phyloP scores from a whole-genome alignment of 2,113 vertebrate species.

The Hyaena hyaena region DNA sequence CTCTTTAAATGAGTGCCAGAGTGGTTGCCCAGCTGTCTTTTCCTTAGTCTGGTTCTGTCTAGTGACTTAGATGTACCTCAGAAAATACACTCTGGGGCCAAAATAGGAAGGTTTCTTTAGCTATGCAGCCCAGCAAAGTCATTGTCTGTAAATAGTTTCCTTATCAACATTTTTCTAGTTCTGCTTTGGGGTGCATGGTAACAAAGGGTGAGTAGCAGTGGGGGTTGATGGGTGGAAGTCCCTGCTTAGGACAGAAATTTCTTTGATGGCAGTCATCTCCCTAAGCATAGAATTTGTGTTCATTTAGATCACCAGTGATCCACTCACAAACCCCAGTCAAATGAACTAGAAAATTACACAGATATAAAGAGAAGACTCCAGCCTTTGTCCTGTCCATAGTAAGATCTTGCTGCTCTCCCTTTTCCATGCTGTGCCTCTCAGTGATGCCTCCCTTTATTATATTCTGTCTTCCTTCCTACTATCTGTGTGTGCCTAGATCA shows the following conservation, averaged over 20 bases:
- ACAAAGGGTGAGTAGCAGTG: not conserved
- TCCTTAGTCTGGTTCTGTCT: not conserved
- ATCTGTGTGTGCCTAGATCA: not conserved
- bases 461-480: not conserved
- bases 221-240: not conserved
- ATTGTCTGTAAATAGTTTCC: not conserved
- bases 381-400: conserved; percentile 49
- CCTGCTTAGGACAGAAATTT: not conserved
- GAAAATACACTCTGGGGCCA: not conserved
- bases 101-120: not conserved
- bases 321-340: not conserved
- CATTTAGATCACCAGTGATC: not conserved
- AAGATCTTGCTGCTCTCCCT: conserved; percentile 42
- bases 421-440: not conserved
- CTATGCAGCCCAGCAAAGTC: not conserved
- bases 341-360: conserved; percentile 49
- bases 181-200: not conserved
- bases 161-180: conserved; percentile 18
- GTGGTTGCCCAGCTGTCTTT: not conserved
- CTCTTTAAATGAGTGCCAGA: not conserved
- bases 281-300: conserved; percentile 35
- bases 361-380: not conserved
- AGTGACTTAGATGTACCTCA: not conserved
- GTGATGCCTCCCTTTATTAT: not conserved
- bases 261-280: not conserved